Base-by-base conservation (phyloP, 37 sponge, comb jelly and placozoan genomes). In the Crambe crambe region DNA sequence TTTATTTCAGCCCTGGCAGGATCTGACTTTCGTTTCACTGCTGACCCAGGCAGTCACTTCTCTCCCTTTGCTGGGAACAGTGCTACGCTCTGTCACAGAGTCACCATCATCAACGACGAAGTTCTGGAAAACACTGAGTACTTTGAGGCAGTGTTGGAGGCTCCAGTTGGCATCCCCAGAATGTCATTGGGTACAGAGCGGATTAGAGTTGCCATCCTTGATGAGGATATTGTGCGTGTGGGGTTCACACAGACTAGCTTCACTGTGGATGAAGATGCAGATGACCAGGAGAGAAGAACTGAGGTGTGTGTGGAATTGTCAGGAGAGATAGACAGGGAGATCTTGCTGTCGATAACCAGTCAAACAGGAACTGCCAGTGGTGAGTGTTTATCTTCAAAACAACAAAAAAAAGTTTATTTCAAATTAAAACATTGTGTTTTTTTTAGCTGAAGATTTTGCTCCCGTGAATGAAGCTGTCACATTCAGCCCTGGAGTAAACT, bases 41-140 rank as follows among this genome's bases (percentile, higher is more conserved):
- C 15, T 23, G 5, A 30, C 9, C 15, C 70, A 35, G 2, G 2
- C 70, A 3, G 37, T 42, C 12, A 5, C 42, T 70, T 70, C 70
- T 42, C 42, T n/a, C 15, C 3, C 42, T 70, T 42, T 36, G 10
- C 70, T 5, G 42, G 21, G 23, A 39, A 10, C 10, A 6, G 23
- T 25, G n/a, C 20, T 2, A 42, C 37, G 21, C 63, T 62, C 51
- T 82, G 82, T 64, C 34, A 26, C n/a, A 41, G 31, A 9, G 37
- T 82, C 32, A 31, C 25, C 35, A 82, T 82, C 37, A 32, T 82
- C 20, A 54, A 73, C 35, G 74, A 82, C 25, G 64, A 63, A 9
- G 21, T 79, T 3, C 39, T 69, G n/a, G 80, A 79, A 47, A 35
- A 56, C 37, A 42, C 62, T 15, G 82, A 82, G 64, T 47, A 42